A percentile compares a stretch with the other conserved stretches of the same genome.
Conservation (phyloP, 1,140 invertebrate species). For the Dryas iulia region DNA sequence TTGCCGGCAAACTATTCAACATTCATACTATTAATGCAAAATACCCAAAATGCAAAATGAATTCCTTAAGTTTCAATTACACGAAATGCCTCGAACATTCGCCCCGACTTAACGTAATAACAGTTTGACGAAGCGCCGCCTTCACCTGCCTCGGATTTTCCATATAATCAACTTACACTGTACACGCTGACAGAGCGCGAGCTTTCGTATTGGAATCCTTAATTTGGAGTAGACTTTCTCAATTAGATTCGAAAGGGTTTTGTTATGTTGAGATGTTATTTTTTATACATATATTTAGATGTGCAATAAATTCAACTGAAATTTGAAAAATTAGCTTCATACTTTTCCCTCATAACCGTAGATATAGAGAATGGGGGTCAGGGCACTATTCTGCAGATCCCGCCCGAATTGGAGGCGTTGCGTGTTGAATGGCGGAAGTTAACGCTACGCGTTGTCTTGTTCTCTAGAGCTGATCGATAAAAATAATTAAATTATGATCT, state of each 20-base stretch:
- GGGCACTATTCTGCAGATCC: too few relatives aligned
- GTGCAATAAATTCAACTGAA: too few relatives aligned
- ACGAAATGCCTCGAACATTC: conserved; percentile 32
- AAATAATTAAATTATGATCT: too few relatives aligned
- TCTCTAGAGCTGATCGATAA: too few relatives aligned
- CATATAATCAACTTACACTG: conserved; percentile 24
- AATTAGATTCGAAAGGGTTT: neutral
- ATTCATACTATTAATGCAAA: conserved; percentile 22
- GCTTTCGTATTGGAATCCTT: neutral
- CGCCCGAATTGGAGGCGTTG: too few relatives aligned
- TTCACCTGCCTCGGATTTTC: conserved; percentile 34
- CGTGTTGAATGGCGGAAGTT: too few relatives aligned
- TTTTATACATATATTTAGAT: neutral
- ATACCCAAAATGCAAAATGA: conserved; percentile 39
- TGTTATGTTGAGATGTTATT: neutral
- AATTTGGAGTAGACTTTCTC: neutral
- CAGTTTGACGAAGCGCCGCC: conserved; percentile 38
- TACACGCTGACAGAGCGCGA: neutral
- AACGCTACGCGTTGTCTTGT: too few relatives aligned
- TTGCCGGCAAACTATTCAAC: conserved; percentile 1
- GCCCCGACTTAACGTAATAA: conserved; percentile 47
- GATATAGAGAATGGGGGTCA: too few relatives aligned
- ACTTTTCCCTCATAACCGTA: too few relatives aligned
- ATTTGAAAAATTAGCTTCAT: too few relatives aligned
- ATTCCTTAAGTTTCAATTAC: conserved; percentile 49